phyloP scores from a whole-genome alignment of 2,797 vertebrate species.

The Danio tinwini region DNA sequence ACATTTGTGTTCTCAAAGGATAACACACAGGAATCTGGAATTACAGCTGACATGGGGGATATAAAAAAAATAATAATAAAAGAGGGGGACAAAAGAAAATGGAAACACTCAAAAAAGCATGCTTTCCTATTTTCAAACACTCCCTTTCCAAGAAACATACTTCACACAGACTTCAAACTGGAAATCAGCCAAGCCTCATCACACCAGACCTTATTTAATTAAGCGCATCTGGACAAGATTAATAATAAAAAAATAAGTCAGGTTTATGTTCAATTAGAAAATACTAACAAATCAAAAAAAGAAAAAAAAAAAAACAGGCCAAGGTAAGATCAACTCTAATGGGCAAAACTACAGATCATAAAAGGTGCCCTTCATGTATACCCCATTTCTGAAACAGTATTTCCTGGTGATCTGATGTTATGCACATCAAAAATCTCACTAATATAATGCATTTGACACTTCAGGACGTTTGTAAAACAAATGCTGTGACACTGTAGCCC shows the following conservation, averaged over 20 bases:
- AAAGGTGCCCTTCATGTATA: neutral
- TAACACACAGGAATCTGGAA: constrained; percentile 62
- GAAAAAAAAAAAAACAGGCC: neutral
- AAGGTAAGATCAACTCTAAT: neutral
- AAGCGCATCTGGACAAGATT: constrained; percentile 20
- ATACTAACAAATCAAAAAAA: neutral
- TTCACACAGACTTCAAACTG: constrained; percentile 31
- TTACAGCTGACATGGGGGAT: constrained; percentile 65
- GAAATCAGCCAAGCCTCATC: constrained; percentile 29
- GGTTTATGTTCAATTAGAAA: neutral
- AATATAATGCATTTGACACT: neutral
- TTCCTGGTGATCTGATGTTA: too few relatives aligned
- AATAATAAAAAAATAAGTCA: neutral
- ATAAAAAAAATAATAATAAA: too few relatives aligned
- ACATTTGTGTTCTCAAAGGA: constrained; percentile 34
- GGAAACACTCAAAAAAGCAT: constrained; percentile 32
- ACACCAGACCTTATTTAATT: constrained; percentile 15
- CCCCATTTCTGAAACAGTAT: too few relatives aligned
- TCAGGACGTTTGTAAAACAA: neutral
- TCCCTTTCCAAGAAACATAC: neutral
- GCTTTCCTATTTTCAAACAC: constrained; percentile 31
- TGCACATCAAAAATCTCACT: neutral
- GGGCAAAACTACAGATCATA: constrained; percentile 3
- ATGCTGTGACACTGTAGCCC: constrained; percentile 44
- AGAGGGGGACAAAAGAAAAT: constrained; percentile 15